Base-by-base conservation (phyloP, 1,140 invertebrate species). In the Trachymyrmex cornetzi region DNA sequence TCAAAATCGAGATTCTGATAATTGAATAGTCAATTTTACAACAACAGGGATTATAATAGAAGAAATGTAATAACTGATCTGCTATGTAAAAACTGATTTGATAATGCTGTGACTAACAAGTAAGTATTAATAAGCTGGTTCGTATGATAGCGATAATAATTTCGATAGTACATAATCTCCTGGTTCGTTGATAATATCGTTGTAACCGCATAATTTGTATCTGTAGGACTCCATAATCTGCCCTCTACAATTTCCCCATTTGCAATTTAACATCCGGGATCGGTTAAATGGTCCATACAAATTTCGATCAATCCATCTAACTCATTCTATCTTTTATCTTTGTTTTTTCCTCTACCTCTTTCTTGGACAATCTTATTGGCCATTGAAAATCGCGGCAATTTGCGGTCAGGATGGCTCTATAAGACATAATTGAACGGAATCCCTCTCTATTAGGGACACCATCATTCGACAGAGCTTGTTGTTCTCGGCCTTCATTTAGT, bases 351-450 rank as follows among this genome's bases (percentile, higher is more conserved):
- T 38, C 9, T 50, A 14, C 66, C 38, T 71, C 38, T 67, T 50
- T 48, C 50, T 69, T 34, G 30, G 27, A 55, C 30, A 69, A 69
- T 69, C 44, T 81, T 55, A 81, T 77, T 64, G 22, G 59, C 79
- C 38, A 50, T 61, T 66, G 88, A 89, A 88, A 91, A 86, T 88
- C 86, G 66, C 77, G 66, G 44, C 57, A 24, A 61, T 48, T 72
- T 74, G 74, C 57, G 66, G 67, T 30, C 48, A 79, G 64, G 91
- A 93, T 81, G 72, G 61, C 57, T 87, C 87, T 82, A 91, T 91
- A 92, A 93, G 91, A 86, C 87, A 89, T 94, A 94, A 94, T 94
- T 94, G 93, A 94, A 93, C 92, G 81, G 57, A 93, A 93, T 92
- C 90, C 89, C 89, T 93, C 90, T 90, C 88, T 92, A 93, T 92